phyloP scores from a whole-genome alignment of 2,888 invertebrate genomes.

The Acanthococcus lagerstroemiae region DNA sequence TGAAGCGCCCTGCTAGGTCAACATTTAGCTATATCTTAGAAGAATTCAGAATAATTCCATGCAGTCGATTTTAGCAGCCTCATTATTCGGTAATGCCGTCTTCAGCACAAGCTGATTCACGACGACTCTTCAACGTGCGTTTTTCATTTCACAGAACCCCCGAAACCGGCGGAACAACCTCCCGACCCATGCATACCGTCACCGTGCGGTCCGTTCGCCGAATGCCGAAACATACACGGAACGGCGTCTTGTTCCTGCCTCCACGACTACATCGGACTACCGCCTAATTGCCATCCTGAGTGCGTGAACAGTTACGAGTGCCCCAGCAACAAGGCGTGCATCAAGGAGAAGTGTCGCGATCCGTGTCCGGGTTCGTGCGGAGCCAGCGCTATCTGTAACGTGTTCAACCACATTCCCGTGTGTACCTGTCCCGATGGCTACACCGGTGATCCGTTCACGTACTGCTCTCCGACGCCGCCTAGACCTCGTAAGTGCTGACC shows the following conservation, averaged over 20 bases:
- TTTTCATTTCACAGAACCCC: background rate
- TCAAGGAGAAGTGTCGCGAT: constrained; percentile 49
- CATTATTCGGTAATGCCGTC: too few relatives aligned
- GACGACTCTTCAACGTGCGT: too few relatives aligned
- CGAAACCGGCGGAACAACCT: constrained; percentile 22
- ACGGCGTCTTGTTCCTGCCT: constrained; percentile 65
- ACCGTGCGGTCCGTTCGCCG: constrained; percentile 67
- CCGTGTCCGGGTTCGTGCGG: constrained; percentile 51
- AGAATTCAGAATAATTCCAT: too few relatives aligned
- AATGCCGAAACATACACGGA: constrained; percentile 57
- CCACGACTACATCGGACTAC: constrained; percentile 58
- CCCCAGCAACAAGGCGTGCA: constrained; percentile 47
- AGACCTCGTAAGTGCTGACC: constrained; percentile 1
- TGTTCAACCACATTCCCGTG: constrained; percentile 53
- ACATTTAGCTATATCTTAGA: too few relatives aligned
- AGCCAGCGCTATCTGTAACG: constrained; percentile 47
- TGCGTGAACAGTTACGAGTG: constrained; percentile 61
- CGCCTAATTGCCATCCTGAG: constrained; percentile 68
- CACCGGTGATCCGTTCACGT: constrained; percentile 52
- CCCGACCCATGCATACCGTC: constrained; percentile 53
- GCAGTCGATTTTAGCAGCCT: too few relatives aligned
- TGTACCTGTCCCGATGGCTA: constrained; percentile 58
- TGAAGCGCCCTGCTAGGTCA: too few relatives aligned
- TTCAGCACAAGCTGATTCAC: too few relatives aligned
- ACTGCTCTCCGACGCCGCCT: constrained; percentile 26